phyloP scores from a whole-genome alignment of 2,888 invertebrate species.

The Conomelus anceps region DNA sequence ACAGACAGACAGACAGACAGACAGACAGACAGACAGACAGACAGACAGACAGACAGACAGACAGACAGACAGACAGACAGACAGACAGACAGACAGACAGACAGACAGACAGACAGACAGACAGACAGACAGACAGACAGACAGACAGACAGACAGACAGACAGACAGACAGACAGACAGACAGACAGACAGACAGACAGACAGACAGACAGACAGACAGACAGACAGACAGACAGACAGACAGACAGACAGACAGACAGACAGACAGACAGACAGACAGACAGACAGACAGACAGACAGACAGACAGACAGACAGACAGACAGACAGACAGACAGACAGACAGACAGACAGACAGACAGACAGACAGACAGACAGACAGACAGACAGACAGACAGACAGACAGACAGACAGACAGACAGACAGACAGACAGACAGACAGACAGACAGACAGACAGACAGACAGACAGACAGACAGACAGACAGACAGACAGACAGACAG shows the following conservation, averaged over 20 bases:
- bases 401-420: slow-evolving; percentile 22
- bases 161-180: slow-evolving; percentile 25
- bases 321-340: slow-evolving; percentile 24
- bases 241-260: slow-evolving; percentile 23
- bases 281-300: slow-evolving; percentile 25
- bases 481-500: slow-evolving; percentile 23
- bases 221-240: slow-evolving; percentile 25
- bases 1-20: slow-evolving; percentile 23
- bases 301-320: slow-evolving; percentile 23
- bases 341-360: slow-evolving; percentile 24
- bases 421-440: slow-evolving; percentile 25
- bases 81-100: slow-evolving; percentile 24
- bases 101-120: slow-evolving; percentile 25
- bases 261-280: slow-evolving; percentile 24
- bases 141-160: slow-evolving; percentile 24
- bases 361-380: slow-evolving; percentile 24
- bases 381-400: slow-evolving; percentile 24
- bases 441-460: slow-evolving; percentile 21
- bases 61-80: slow-evolving; percentile 23
- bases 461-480: slow-evolving; percentile 25
- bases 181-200: slow-evolving; percentile 23
- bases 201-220: slow-evolving; percentile 24
- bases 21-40: slow-evolving; percentile 24
- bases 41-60: slow-evolving; percentile 25
- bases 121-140: slow-evolving; percentile 23